Percentiles rank a stretch among this genome's conserved stretches.
These are phyloP conservation scores for Silurus lanzhouensis DNA, from an alignment of 2,797 vertebrate genomes.

Conservation along the genomic window DNA sequence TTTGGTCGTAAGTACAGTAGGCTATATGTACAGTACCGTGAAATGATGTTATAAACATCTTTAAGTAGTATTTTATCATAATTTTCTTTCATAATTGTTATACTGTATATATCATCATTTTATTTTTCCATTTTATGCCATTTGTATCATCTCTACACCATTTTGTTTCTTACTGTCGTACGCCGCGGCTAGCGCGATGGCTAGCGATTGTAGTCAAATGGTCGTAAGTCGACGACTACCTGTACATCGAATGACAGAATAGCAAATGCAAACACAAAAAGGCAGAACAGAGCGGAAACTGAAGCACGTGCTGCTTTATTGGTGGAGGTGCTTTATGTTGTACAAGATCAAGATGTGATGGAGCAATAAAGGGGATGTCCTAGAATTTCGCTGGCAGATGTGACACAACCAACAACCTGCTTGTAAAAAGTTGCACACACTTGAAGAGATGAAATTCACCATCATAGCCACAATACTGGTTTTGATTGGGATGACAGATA, in stretches of 20 bases:
- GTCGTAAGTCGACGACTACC: no score
- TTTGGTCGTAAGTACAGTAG: no score
- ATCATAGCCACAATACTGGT: background rate
- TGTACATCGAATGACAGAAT: background rate
- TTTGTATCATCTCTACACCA: no score
- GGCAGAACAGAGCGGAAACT: background rate
- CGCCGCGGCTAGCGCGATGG: no score
- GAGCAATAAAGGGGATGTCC: background rate
- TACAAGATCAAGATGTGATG: background rate
- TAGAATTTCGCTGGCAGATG: background rate
- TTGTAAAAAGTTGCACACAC: background rate
- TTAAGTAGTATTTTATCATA: no score
- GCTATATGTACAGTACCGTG: no score
- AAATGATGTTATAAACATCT: no score
- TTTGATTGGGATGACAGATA: background rate
- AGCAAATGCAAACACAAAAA: background rate
- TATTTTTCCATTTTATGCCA: no score
- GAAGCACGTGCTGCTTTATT: background rate
- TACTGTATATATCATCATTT: no score
- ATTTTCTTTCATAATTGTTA: no score
- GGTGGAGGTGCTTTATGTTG: background rate
- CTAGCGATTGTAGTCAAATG: no score
- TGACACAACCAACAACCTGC: background rate
- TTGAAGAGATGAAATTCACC: background rate
- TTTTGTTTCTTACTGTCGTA: no score